Evolutionary conservation across 1,140 invertebrate genomes (phyloP).

Genomic region (Drosophila eugracilis): DNA sequence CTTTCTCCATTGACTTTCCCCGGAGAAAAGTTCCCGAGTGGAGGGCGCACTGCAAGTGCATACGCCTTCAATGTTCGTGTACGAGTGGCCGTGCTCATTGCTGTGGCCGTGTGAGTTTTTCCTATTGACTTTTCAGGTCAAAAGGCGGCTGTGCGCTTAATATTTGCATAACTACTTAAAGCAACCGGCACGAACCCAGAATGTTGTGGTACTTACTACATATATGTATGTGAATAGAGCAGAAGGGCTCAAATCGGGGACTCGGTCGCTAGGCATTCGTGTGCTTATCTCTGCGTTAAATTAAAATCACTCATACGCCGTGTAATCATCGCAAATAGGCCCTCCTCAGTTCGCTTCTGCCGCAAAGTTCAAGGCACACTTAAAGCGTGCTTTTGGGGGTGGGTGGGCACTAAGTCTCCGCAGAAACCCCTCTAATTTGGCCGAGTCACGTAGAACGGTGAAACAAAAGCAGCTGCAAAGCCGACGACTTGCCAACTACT

Average conservation of each 20-base stretch:
- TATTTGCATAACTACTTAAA: constrained; percentile 80
- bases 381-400: constrained; percentile 2
- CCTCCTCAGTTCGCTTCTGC: constrained; percentile 21
- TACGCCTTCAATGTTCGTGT: constrained; percentile 25
- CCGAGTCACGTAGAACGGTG: constrained; percentile 60
- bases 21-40: constrained; percentile 16
- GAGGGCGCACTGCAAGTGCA: constrained; percentile 3
- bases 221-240: neutral
- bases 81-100: constrained; percentile 40
- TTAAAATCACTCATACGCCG: constrained; percentile 76
- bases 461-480: constrained; percentile 39
- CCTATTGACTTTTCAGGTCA: constrained; percentile 77
- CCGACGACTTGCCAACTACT: constrained; percentile 68
- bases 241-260: constrained; percentile 22
- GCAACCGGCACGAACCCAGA: constrained; percentile 30
- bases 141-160: constrained; percentile 74
- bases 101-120: constrained; percentile 64
- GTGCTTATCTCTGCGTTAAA: constrained; percentile 59
- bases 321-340: constrained; percentile 53
- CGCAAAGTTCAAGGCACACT: constrained; percentile 67
- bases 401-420: neutral
- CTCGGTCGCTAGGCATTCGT: constrained; percentile 39
- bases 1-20: constrained; percentile 23
- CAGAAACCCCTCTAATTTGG: constrained; percentile 44
- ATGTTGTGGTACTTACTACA: constrained; percentile 14